These are phyloP conservation scores for Drosophila rhopaloa DNA, from an alignment of 1,140 invertebrate species.

Conservation along the genomic window DNA sequence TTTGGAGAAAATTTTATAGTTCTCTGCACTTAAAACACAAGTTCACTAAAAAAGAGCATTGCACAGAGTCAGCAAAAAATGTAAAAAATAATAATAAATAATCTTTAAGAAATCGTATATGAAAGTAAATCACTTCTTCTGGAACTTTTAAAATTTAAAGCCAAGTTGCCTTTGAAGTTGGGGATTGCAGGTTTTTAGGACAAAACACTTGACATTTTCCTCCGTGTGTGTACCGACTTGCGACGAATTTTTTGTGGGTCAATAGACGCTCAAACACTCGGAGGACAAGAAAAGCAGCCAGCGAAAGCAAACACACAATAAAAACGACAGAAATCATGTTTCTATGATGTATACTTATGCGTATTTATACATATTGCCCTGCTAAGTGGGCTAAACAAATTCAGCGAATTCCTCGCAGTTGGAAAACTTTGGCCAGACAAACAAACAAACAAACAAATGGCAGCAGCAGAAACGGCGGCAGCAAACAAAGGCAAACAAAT, in stretches of 20 bases:
- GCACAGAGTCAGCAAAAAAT: too few relatives aligned
- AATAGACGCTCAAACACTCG: constrained; percentile 44
- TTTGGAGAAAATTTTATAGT: too few relatives aligned
- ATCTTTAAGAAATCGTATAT: not conserved
- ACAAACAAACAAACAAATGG: constrained; percentile 34
- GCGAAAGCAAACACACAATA: constrained; percentile 31
- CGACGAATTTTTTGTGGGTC: constrained; percentile 53
- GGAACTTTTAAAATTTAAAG: constrained; percentile 10
- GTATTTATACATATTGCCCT: constrained; percentile 43
- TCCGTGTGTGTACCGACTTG: constrained; percentile 2
- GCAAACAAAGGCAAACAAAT: constrained; percentile 54
- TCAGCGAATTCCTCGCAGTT: constrained; percentile 36
- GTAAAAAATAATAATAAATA: not conserved
- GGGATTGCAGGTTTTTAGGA: constrained; percentile 48
- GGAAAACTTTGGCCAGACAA: constrained; percentile 28
- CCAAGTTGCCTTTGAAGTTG: constrained; percentile 11
- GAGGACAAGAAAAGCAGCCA: constrained; percentile 13
- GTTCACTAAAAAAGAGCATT: too few relatives aligned
- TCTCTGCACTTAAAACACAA: too few relatives aligned
- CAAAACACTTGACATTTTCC: constrained; percentile 33
- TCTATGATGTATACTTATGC: constrained; percentile 46
- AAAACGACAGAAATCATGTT: constrained; percentile 36
- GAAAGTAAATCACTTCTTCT: not conserved
- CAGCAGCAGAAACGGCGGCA: constrained; percentile 17
- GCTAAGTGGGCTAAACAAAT: constrained; percentile 47